Evolutionary conservation across 2,113 vertebrate species (phyloP).

Genomic region (Irena cyanogastra): DNA sequence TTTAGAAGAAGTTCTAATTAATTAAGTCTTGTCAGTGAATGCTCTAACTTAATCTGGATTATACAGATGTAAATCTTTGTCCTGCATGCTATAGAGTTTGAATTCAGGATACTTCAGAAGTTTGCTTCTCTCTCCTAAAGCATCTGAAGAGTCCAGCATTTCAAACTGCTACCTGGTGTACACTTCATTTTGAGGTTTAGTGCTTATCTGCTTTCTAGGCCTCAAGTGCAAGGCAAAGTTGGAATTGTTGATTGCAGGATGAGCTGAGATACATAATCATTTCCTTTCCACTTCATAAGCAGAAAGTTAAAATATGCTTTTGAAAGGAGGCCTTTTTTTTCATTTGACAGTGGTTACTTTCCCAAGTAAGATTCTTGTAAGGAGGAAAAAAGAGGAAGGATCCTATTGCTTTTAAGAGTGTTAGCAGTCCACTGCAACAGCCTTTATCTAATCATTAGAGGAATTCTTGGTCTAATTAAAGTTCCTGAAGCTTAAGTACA

Average conservation of each 20-base stretch:
- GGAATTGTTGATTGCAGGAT: neutral
- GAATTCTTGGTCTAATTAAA: constrained; percentile 54
- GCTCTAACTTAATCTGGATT: neutral
- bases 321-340: neutral
- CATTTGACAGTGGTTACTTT: neutral
- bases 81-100: neutral
- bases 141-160: neutral
- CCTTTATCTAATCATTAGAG: constrained; percentile 53
- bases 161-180: neutral
- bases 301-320: neutral
- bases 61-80: neutral
- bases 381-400: neutral
- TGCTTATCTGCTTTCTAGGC: neutral
- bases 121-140: neutral
- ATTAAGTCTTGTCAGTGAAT: neutral
- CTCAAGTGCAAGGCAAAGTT: neutral
- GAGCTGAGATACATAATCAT: neutral
- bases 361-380: neutral
- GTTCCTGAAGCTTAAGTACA: constrained; percentile 32
- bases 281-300: neutral
- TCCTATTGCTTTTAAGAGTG: neutral
- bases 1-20: neutral
- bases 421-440: neutral
- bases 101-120: neutral
- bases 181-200: neutral